Evolutionary conservation across 37 sponge, comb jelly and placozoan genomes (phyloP).

Genomic region (Axinella damicornis): DNA sequence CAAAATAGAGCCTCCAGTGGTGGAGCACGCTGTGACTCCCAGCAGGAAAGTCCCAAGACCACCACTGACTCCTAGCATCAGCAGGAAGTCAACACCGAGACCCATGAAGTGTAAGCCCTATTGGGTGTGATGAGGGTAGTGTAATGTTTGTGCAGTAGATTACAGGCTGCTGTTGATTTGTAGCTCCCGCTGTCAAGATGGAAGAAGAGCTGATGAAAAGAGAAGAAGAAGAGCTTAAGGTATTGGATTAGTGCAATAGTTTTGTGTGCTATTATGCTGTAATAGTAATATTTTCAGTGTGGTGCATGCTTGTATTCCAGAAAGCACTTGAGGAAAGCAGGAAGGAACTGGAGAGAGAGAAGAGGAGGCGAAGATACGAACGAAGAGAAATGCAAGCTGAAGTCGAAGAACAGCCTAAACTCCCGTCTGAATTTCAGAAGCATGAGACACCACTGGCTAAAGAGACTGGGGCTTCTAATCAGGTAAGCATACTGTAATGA

Average conservation of each 20-base stretch:
- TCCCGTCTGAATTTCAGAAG: background rate
- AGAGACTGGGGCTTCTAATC: background rate
- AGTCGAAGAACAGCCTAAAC: background rate
- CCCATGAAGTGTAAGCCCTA: background rate
- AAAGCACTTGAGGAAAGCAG: slow-evolving; percentile 17
- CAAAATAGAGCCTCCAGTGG: background rate
- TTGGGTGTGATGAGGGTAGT: no score
- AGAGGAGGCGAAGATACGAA: background rate
- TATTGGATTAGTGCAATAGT: background rate
- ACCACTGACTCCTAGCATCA: background rate
- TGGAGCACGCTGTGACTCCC: background rate
- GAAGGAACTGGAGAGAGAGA: slow-evolving; percentile 18
- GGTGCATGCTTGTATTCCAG: background rate
- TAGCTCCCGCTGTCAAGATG: background rate
- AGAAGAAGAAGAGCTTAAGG: slow-evolving; percentile 17
- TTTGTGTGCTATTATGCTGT: no score
- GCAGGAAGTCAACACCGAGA: background rate
- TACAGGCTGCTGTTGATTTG: background rate
- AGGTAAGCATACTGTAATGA: no score
- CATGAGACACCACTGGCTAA: background rate
- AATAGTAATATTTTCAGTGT: no score
- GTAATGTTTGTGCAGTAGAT: no score
- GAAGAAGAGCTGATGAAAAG: slow-evolving; percentile 1
- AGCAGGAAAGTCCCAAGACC: background rate
- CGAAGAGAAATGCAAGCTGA: background rate